Evolutionary conservation across 1,140 invertebrate species (phyloP).

Genomic region (Macrobrachium nipponense): DNA sequence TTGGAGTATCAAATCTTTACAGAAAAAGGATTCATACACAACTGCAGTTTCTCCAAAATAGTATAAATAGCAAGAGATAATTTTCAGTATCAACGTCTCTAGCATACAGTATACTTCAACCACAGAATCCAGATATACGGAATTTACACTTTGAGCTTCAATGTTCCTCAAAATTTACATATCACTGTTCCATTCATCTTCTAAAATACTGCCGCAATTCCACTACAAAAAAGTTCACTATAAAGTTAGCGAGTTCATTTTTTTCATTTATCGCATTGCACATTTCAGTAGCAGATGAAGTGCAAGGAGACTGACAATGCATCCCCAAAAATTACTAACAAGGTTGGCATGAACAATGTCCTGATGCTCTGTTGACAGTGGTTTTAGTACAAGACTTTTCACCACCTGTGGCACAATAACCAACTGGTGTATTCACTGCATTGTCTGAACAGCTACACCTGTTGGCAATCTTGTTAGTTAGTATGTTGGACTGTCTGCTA

Average conservation of each 20-base stretch:
- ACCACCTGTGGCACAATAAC: constrained; percentile 18
- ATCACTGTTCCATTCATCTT: constrained; percentile 25
- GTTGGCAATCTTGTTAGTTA: constrained; percentile 27
- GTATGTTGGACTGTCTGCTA: constrained; percentile 44
- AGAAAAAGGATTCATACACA: constrained; percentile 54
- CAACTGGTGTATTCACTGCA: constrained; percentile 26
- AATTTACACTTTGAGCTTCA: constrained; percentile 46
- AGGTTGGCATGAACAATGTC: constrained; percentile 11
- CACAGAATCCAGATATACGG: constrained; percentile 33
- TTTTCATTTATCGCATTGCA: constrained; percentile 35
- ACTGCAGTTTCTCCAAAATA: constrained; percentile 39
- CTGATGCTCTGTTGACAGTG: constrained; percentile 34
- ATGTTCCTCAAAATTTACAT: constrained; percentile 18
- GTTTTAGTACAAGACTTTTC: constrained; percentile 23
- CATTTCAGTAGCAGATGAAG: constrained; percentile 38
- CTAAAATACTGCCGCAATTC: constrained; percentile 46
- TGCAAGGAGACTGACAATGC: constrained; percentile 40
- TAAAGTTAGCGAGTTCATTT: constrained; percentile 13
- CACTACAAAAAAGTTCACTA: constrained; percentile 47
- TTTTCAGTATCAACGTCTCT: constrained; percentile 29
- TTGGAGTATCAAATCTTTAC: constrained; percentile 54
- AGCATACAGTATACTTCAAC: constrained; percentile 38
- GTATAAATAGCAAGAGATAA: constrained; percentile 40
- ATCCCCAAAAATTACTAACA: neutral
- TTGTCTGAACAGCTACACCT: constrained; percentile 36